Evolutionary conservation across 2,888 invertebrate species (phyloP).

Genomic region (Allacma fusca): DNA sequence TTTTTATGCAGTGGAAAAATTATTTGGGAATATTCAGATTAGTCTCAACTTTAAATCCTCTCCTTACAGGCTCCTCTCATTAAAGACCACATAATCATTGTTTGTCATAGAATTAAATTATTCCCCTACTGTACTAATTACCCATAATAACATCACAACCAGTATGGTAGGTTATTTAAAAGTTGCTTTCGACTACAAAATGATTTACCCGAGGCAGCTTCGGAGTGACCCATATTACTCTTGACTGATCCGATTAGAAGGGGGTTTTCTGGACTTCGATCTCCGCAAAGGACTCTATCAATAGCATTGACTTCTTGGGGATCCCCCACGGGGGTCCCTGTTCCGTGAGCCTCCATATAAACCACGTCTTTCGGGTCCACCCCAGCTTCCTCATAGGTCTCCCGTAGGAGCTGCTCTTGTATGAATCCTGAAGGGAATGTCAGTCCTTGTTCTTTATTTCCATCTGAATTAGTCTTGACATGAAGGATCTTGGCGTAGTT

Average conservation of each 20-base stretch:
- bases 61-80: too few species aligned
- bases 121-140: too few species aligned
- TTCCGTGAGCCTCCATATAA: slow-evolving; percentile 86
- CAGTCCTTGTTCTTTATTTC: slow-evolving; percentile 71
- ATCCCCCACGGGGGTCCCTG: slow-evolving; percentile 91
- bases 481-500: slow-evolving; percentile 87
- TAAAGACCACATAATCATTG: too few species aligned
- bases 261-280: slow-evolving; percentile 66
- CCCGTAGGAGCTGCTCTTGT: slow-evolving; percentile 69
- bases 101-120: too few species aligned
- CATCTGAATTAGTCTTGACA: slow-evolving; percentile 91
- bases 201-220: slow-evolving; percentile 76
- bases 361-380: slow-evolving; percentile 75
- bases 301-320: slow-evolving; percentile 96
- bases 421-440: slow-evolving; percentile 57
- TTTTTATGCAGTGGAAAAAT: too few species aligned
- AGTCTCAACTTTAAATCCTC: too few species aligned
- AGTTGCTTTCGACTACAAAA: background rate
- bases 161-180: too few species aligned
- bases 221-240: slow-evolving; percentile 93
- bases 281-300: slow-evolving; percentile 77
- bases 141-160: too few species aligned
- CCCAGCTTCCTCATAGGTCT: slow-evolving; percentile 73
- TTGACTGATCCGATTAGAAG: slow-evolving; percentile 94
- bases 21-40: too few species aligned